phyloP scores from a whole-genome alignment of 2,113 vertebrate genomes.

The Paracanthobrama guichenoti region DNA sequence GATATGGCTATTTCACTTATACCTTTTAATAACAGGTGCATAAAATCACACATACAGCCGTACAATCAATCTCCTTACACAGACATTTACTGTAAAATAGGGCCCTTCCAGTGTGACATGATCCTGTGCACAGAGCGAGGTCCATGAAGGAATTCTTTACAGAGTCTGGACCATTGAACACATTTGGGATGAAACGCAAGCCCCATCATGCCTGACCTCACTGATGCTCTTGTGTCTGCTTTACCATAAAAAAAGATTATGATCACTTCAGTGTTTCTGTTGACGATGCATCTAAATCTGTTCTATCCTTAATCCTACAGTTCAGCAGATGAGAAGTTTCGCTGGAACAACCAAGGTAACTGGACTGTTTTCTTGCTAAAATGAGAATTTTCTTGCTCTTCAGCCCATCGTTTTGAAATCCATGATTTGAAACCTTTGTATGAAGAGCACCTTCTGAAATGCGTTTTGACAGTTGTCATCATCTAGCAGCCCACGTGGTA shows the following conservation, averaged over 20 bases:
- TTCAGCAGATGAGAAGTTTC: conserved; percentile 96
- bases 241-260: conserved; percentile 3
- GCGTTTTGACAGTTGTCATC: conserved; percentile 43
- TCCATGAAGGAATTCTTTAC: neutral
- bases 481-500: conserved; percentile 33
- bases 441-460: conserved; percentile 17
- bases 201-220: neutral
- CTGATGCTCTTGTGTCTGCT: conserved; percentile 19
- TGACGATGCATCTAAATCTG: conserved; percentile 8
- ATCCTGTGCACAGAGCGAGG: neutral
- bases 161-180: neutral
- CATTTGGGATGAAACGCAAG: neutral
- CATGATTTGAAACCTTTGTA: conserved; percentile 5
- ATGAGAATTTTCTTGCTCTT: neutral
- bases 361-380: neutral
- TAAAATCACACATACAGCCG: neutral
- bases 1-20: neutral
- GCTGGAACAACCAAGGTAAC: conserved; percentile 98
- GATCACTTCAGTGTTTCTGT: neutral
- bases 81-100: neutral
- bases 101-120: neutral
- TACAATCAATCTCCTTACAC: neutral
- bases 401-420: neutral
- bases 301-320: conserved; percentile 74
- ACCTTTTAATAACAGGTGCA: neutral